Evolutionary conservation across 2,888 invertebrate genomes (phyloP).

Genomic region (Phrixothrix hirtus): DNA sequence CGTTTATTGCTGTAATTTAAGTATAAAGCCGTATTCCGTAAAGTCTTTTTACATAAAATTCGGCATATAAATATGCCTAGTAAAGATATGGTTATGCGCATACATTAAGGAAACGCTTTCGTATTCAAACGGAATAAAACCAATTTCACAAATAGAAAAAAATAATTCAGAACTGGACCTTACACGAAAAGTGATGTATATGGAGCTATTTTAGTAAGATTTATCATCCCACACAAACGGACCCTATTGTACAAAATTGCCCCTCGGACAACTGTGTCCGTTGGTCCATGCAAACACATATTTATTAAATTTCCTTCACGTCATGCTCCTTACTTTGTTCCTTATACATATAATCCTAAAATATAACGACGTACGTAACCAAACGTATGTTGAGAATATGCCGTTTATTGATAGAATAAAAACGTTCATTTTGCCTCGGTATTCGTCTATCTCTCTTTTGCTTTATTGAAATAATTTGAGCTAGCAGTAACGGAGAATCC

Average conservation of each 20-base stretch:
- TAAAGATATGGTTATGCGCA: background rate
- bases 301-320: constrained; percentile 28
- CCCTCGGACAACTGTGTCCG: constrained; percentile 32
- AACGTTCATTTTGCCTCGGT: too few species aligned
- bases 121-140: constrained; percentile 16
- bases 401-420: background rate
- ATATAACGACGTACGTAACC: constrained; percentile 8
- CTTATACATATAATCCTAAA: background rate
- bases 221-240: constrained; percentile 34
- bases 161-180: constrained; percentile 20
- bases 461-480: background rate
- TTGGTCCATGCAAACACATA: constrained; percentile 33
- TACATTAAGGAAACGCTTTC: background rate
- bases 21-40: background rate
- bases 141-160: constrained; percentile 21
- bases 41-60: background rate
- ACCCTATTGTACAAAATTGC: constrained; percentile 35
- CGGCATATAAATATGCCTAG: background rate
- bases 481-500: constrained; percentile 6
- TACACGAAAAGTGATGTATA: constrained; percentile 7
- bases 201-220: constrained; percentile 29
- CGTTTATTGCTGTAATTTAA: too few species aligned
- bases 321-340: constrained; percentile 2
- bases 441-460: background rate
- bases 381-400: background rate